Conservation (phyloP, 2,888 invertebrate species). For the Physocephala rufipes region DNA sequence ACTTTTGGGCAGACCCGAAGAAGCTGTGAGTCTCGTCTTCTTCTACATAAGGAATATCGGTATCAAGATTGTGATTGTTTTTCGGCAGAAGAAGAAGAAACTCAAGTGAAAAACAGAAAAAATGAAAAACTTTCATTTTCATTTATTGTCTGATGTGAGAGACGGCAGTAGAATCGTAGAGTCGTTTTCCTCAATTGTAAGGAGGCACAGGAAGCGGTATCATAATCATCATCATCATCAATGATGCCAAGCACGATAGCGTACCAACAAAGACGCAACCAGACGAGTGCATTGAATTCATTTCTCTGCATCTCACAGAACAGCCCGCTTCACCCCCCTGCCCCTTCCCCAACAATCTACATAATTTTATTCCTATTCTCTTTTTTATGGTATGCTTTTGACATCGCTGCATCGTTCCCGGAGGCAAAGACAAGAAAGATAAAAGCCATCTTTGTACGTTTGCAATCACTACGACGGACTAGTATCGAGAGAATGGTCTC, state of each 20-base stretch:
- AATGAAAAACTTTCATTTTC: slow-evolving; percentile 29
- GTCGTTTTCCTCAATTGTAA: neutral
- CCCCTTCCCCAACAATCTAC: neutral
- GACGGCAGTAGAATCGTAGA: too few relatives aligned
- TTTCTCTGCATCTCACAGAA: neutral
- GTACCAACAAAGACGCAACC: neutral
- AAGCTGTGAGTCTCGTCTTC: slow-evolving; percentile 22
- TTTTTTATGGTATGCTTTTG: too few relatives aligned
- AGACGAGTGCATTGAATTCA: neutral
- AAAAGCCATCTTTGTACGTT: too few relatives aligned
- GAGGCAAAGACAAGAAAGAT: too few relatives aligned
- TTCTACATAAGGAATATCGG: slow-evolving; percentile 4
- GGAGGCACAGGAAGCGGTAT: neutral
- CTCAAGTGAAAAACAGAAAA: neutral
- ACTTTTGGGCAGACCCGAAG: slow-evolving; percentile 8
- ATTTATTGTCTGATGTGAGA: neutral
- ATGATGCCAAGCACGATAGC: neutral
- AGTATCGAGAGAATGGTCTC: too few relatives aligned
- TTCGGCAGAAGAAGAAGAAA: neutral
- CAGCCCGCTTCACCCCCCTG: neutral
- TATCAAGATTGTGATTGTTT: neutral
- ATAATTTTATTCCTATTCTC: too few relatives aligned
- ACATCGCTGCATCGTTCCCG: too few relatives aligned
- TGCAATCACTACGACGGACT: too few relatives aligned
- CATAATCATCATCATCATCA: too few relatives aligned